phyloP scores from a whole-genome alignment of 2,797 vertebrate species.

The Crax fasciolata region DNA sequence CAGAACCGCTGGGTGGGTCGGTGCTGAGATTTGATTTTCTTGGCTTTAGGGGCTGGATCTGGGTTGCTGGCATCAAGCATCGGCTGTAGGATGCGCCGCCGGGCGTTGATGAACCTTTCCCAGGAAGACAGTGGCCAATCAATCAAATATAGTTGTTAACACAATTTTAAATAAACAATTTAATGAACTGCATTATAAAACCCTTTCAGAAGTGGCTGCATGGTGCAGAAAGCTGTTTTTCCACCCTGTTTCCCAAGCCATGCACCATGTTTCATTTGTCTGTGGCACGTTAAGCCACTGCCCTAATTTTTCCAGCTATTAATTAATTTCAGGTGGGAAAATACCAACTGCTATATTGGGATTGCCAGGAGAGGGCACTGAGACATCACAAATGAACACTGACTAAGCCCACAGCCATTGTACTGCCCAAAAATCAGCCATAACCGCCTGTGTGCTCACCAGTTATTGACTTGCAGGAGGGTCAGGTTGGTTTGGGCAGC shows the following conservation, averaged over 20 bases:
- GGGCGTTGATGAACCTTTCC: constrained; percentile 96
- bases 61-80: constrained; percentile 99
- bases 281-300: accelerated
- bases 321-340: not conserved
- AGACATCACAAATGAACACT: not conserved
- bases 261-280: not conserved
- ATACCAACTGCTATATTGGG: accelerated
- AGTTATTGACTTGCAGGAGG: constrained; percentile 99
- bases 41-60: constrained; percentile 96
- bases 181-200: not conserved
- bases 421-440: not conserved
- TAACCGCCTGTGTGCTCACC: constrained; percentile 83
- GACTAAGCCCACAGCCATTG: accelerated
- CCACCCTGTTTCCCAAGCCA: not conserved
- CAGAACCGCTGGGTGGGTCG: constrained; percentile 97
- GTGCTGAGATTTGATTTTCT: constrained; percentile 99
- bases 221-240: accelerated
- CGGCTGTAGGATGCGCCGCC: constrained; percentile 96
- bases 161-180: accelerated
- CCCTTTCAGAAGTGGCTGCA: accelerated
- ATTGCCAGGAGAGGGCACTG: constrained; percentile 86
- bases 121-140: accelerated
- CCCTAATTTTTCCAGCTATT: not conserved
- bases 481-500: constrained; percentile 97
- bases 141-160: accelerated